Conservation (phyloP, 2,888 invertebrate species). For the Rhaphigaster nebulosa region DNA sequence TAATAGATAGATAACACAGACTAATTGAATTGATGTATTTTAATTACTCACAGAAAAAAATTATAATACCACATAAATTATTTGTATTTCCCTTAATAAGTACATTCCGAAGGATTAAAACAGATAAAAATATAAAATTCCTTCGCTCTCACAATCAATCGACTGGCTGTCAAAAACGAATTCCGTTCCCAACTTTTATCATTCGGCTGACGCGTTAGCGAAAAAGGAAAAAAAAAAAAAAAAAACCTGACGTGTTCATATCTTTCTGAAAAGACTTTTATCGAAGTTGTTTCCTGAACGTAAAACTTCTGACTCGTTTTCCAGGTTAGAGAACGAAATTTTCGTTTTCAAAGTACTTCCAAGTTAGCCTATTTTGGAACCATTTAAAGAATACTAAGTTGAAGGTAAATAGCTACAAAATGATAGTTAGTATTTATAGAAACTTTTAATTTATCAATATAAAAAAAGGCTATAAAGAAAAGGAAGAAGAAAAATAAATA, state of each 20-base stretch:
- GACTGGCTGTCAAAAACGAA: neutral
- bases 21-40: no score
- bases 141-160: neutral
- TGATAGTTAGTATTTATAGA: no score
- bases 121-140: neutral
- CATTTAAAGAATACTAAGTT: neutral
- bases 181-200: neutral
- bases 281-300: neutral
- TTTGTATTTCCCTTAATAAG: neutral
- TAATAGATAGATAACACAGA: no score
- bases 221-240: slow-evolving; percentile 22
- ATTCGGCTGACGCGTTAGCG: neutral
- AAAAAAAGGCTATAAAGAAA: no score
- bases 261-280: slow-evolving; percentile 1
- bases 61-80: neutral
- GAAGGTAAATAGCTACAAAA: neutral
- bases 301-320: neutral
- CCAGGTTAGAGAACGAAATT: neutral
- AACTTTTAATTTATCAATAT: no score
- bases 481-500: no score
- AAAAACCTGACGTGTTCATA: neutral
- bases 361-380: neutral
- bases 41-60: neutral
- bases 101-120: neutral
- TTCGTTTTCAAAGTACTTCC: neutral